Base-by-base conservation (phyloP, 2,888 invertebrate genomes). In the Parnassius mnemosyne region DNA sequence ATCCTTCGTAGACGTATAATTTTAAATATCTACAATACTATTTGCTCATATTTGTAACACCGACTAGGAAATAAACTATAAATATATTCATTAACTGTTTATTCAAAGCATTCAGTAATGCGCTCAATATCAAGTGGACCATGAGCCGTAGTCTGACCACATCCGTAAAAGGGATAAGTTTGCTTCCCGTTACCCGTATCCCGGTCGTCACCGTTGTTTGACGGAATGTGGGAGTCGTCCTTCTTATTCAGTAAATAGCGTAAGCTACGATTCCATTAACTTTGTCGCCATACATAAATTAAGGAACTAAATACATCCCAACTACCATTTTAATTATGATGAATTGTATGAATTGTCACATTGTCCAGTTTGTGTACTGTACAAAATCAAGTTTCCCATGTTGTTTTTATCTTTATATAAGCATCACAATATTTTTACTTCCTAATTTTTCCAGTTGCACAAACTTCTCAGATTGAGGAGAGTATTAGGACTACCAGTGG, bases 121-220 rank as follows among this genome's bases (percentile, higher is more conserved):
- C 67, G 71, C 72, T 77, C 76, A 79, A 78, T 77, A 75, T 77
- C 71, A 67, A 66, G 69, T 66, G 73, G 70, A 71, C 65, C 65
- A 64, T 66, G 62, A 63, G 71, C 73, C 64, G 70, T 67, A 66
- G 66, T 64, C 69, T 64, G 76, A 78, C 80, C 68, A 76, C 74
- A 74, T 81, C 89, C 88, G 78, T 85, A 88, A 83, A 88, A 85
- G 89, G 89, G 76, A 75, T 79, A 80, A 77, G 79, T 79, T 83
- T 68, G 72, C 76, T 82, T 85, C 82, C 89, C 89, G 88, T 88
- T 75, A 75, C 68, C 67, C 63, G 69, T 85, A 85, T 69, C 75
- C 73, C 72, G 76, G 73, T 75, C 74, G 70, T 71, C 79, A 82
- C 81, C 82, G 87, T 81, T 84, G 84, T 78, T 74, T 80, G 74